Base-by-base conservation (phyloP, 2,888 invertebrate species). In the Pilophorus perplexus region DNA sequence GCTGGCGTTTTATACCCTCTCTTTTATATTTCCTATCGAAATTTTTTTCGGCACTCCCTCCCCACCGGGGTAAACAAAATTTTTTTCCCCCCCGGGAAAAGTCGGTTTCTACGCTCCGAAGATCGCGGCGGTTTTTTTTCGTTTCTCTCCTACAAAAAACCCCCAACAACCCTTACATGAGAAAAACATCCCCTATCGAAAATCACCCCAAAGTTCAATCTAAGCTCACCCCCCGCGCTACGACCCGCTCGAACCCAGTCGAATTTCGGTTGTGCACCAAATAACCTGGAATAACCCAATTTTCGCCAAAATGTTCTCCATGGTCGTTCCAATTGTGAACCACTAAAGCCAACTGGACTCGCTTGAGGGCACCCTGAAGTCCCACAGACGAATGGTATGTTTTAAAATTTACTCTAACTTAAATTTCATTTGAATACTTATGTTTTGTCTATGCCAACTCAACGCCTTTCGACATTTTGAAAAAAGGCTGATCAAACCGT, bases 321-420 rank as follows among this genome's bases (percentile, higher is more conserved):
- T 38, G 3, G 3, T 38, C 38, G 12, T 23, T 12, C 4, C 25
- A 23, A 25, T 46, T 12, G 46, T 46, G 46, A 22, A 46, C 46
- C 25, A 23, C 46, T 46, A 14, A 46, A 22, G 14, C 16, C 42
- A 23, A 23, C 23, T 20, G 12, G 3, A 4, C 5, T 28, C 16
- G 3, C n/a, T 5, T 18, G 16, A 20, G 55, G 37, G 28, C 38
- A 33, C 37, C 38, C 38, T 55, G 55, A 37, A n/a, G 55, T 37
- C 59, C 59, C 23, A 40, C 14, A 42, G n/a, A 59, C 59, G 59
- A 59, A 59, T 59, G 59, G 59, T 59, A 42, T 38, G 55, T 23
- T 25, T 1, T 52, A 12, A n/a, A n/a, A n/a, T n/a, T n/a, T n/a
- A n/a, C n/a, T n/a, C n/a, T n/a, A n/a, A n/a, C n/a, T n/a, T n/a